Percentiles rank a stretch among this genome's conserved stretches.
phyloP scores from a whole-genome alignment of 2,888 invertebrate species.

The Dendrolimus houi region DNA sequence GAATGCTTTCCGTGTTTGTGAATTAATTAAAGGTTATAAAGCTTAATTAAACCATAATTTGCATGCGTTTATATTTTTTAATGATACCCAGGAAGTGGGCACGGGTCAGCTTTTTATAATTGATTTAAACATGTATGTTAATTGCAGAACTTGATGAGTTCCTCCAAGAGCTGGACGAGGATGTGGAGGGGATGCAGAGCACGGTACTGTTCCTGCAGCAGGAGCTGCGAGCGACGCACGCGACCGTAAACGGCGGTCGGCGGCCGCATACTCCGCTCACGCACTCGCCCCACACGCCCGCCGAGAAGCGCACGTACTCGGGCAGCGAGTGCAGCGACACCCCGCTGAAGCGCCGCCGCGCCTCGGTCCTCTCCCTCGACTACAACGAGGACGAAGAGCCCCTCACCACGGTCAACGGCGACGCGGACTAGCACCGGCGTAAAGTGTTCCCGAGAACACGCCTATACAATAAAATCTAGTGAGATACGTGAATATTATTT shows the following conservation, averaged over 20 bases:
- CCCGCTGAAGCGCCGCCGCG: slow-evolving; percentile 79
- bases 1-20: no score
- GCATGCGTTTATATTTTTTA: no score
- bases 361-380: slow-evolving; percentile 83
- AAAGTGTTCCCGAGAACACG: slow-evolving; percentile 44
- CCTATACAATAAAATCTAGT: slow-evolving; percentile 43
- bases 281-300: slow-evolving; percentile 25
- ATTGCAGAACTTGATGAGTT: slow-evolving; percentile 93
- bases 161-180: slow-evolving; percentile 96
- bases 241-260: slow-evolving; percentile 55
- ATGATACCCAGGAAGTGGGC: no score
- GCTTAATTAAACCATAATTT: no score
- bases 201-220: slow-evolving; percentile 96
- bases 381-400: slow-evolving; percentile 85
- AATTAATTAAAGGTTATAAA: no score
- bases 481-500: slow-evolving; percentile 38
- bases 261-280: slow-evolving; percentile 5
- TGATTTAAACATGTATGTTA: no score
- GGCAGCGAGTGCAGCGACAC: slow-evolving; percentile 58
- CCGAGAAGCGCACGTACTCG: slow-evolving; percentile 61
- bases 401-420: slow-evolving; percentile 82
- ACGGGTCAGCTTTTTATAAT: no score
- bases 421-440: slow-evolving; percentile 67
- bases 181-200: slow-evolving; percentile 99
- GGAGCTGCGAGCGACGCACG: slow-evolving; percentile 87